Evolutionary conservation across 2,888 invertebrate species (phyloP).

Genomic region (Patella ulyssiponensis): DNA sequence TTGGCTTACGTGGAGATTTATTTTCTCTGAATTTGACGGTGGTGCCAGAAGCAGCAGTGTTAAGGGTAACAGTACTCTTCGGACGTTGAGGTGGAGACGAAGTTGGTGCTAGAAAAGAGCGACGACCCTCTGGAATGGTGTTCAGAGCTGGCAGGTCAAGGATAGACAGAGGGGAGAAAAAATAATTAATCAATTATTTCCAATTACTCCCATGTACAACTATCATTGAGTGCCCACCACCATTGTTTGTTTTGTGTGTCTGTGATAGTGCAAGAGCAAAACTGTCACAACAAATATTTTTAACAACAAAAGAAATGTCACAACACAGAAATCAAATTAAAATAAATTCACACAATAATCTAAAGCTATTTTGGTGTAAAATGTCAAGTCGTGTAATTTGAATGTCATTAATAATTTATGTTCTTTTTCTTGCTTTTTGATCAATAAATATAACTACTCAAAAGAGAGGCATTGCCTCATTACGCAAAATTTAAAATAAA

Average conservation of each 20-base stretch:
- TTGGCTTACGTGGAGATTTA: constrained; percentile 57
- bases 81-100: constrained; percentile 52
- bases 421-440: no score
- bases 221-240: constrained; percentile 4
- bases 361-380: no score
- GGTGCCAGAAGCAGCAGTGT: constrained; percentile 27
- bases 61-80: constrained; percentile 53
- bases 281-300: no score
- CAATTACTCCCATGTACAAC: constrained; percentile 3
- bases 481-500: no score
- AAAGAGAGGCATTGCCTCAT: no score
- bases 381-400: no score
- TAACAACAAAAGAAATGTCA: no score
- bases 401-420: no score
- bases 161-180: constrained; percentile 29
- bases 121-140: constrained; percentile 63
- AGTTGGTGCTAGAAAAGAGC: constrained; percentile 64
- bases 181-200: constrained; percentile 17
- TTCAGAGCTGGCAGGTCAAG: constrained; percentile 53
- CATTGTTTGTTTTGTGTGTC: constrained; percentile 13
- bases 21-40: constrained; percentile 55
- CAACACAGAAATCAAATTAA: no score
- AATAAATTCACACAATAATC: no score
- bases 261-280: background rate
- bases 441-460: no score